Evolutionary conservation across 2,888 invertebrate species (phyloP).

Genomic region (Nymphalis c-album): DNA sequence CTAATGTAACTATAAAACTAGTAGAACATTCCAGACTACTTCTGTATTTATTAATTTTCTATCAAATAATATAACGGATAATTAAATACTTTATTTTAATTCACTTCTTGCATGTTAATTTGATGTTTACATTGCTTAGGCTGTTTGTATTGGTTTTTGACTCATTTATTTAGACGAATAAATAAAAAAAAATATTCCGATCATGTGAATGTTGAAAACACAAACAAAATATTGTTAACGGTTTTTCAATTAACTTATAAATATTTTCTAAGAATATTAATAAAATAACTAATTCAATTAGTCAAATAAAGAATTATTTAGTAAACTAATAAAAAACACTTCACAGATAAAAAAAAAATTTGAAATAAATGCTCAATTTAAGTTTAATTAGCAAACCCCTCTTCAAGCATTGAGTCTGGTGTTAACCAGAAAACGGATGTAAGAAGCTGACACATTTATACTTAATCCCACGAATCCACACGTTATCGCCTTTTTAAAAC

Average conservation of each 20-base stretch:
- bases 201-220: too few relatives aligned
- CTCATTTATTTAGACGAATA: too few relatives aligned
- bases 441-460: background rate
- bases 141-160: too few relatives aligned
- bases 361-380: too few relatives aligned
- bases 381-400: too few relatives aligned
- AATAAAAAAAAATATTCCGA: too few relatives aligned
- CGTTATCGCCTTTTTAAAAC: constrained; percentile 11
- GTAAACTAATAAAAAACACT: background rate
- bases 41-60: constrained; percentile 2
- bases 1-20: constrained; percentile 20
- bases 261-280: background rate
- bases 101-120: background rate
- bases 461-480: background rate
- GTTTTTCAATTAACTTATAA: too few relatives aligned
- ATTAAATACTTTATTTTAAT: background rate
- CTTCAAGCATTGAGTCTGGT: too few relatives aligned
- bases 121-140: background rate
- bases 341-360: too few relatives aligned
- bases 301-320: background rate
- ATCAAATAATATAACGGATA: background rate
- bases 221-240: too few relatives aligned
- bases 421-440: background rate
- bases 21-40: constrained; percentile 4
- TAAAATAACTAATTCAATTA: background rate